Evolutionary conservation across 2,888 invertebrate species (phyloP).

Genomic region (Drosophila aldrichi): DNA sequence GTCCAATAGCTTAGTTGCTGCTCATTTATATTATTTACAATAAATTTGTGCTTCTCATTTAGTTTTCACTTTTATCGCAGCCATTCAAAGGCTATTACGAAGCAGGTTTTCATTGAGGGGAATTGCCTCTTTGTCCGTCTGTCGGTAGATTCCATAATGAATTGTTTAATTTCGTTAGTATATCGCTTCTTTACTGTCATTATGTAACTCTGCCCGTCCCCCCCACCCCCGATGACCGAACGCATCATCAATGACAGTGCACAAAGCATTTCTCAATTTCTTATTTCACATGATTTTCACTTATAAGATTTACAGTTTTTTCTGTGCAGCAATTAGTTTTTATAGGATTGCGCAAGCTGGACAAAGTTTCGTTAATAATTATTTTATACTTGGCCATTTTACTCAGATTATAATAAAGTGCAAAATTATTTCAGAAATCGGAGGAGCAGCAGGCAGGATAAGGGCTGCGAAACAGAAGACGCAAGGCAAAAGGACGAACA

Average conservation of each 20-base stretch:
- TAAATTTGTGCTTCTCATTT: slow-evolving; percentile 62
- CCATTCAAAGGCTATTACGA: slow-evolving; percentile 63
- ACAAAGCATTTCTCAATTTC: slow-evolving; percentile 32
- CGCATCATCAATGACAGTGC: slow-evolving; percentile 38
- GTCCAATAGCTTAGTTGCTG: slow-evolving; percentile 28
- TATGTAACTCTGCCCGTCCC: slow-evolving; percentile 18
- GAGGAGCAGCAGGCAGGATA: slow-evolving; percentile 4
- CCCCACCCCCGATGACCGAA: slow-evolving; percentile 19
- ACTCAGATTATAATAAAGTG: slow-evolving; percentile 39
- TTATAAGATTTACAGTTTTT: slow-evolving; percentile 13
- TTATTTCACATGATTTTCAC: slow-evolving; percentile 33
- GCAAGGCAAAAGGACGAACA: slow-evolving; percentile 16
- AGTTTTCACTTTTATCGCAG: slow-evolving; percentile 66
- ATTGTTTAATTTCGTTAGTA: slow-evolving; percentile 55
- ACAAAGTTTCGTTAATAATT: slow-evolving; percentile 42
- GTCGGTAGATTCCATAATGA: slow-evolving; percentile 58
- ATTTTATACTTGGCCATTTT: slow-evolving; percentile 31
- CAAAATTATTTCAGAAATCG: slow-evolving; percentile 49
- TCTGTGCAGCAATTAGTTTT: slow-evolving; percentile 60
- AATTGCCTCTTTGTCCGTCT: slow-evolving; percentile 38
- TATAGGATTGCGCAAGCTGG: slow-evolving; percentile 44
- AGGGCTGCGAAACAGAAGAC: slow-evolving; percentile 21
- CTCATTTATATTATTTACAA: slow-evolving; percentile 58
- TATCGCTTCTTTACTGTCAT: slow-evolving; percentile 49
- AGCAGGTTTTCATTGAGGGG: slow-evolving; percentile 51